Evolutionary conservation across 2,797 vertebrate genomes (phyloP), one percentile per base, ranked within the genome.

Genomic region (Denticeps clupeoides): DNA sequence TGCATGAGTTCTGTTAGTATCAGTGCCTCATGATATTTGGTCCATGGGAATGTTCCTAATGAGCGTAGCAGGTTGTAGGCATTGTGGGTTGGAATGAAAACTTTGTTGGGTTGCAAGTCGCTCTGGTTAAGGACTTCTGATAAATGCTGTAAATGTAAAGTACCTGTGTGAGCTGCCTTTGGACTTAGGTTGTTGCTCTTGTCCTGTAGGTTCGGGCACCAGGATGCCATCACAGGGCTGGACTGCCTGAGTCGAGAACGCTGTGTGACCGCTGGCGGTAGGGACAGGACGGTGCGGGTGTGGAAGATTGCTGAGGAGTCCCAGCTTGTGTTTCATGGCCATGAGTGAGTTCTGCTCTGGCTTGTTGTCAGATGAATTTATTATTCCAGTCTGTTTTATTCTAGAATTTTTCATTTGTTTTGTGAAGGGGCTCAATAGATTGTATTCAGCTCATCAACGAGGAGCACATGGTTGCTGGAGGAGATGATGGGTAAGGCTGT

Each of bases 251-350:
- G 89, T 62, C 80, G 91, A 4, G 92, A 98, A 56, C 70, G 91
- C 60, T 99, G 95, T 2, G 93, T 95, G 70, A 97, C 91, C 0
- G 77, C 89, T 0, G 95, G 95, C 0, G 95, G 93, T 5, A 77
- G 94, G 1, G 94, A 99, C 0, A 72, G 90, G 38, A 88, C 89
- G 0, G 83, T 98, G 50, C 73, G 94, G 2, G 87, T 98, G 60
- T 99, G 95, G 95, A 99, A 99, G 75, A 94, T 99, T 12, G 80
- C 87, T 0, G 94, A 99, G 68, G 95, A 98, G 55, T 88, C 93
- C 1, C 95, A 98, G 80, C 89, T 99, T 0, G 87, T 98, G 28
- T 99, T 97, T 62, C 86, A 82, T 0, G 94, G 92, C 19, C 92
- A 96, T 28, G 85, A 89, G 95, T 99, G 79, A 82, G 92, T 77